phyloP scores from a whole-genome alignment of 2,888 invertebrate species.

The Spatulosminthurus flaviceps region DNA sequence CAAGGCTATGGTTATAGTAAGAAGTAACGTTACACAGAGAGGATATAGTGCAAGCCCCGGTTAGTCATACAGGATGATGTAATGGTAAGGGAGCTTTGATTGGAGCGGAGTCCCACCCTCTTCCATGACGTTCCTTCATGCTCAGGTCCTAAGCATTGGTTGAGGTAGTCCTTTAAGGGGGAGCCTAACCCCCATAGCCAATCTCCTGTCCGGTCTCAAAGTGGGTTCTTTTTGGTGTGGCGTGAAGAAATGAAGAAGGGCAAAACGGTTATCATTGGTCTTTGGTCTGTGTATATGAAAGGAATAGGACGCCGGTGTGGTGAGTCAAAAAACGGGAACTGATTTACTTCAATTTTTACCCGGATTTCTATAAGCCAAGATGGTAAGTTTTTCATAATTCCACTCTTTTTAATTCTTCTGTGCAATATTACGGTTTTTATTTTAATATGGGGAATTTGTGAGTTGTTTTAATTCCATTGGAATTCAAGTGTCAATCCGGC shows the following conservation, averaged over 20 bases:
- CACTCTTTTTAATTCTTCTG: slow-evolving; percentile 9
- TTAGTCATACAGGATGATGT: slow-evolving; percentile 12
- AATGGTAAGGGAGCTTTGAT: background rate
- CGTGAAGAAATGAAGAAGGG: background rate
- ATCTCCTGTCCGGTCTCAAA: slow-evolving; percentile 1
- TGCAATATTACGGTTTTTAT: too few species aligned
- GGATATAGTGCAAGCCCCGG: background rate
- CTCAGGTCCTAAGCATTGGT: background rate
- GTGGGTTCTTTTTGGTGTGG: slow-evolving; percentile 26
- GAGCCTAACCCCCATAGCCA: slow-evolving; percentile 2
- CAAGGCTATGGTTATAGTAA: too few species aligned
- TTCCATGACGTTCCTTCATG: background rate
- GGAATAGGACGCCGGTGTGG: slow-evolving; percentile 16
- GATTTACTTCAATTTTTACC: background rate
- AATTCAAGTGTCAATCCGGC: too few species aligned
- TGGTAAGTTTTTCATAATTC: slow-evolving; percentile 16
- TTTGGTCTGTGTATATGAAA: slow-evolving; percentile 14
- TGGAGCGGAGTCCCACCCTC: background rate
- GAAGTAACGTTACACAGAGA: too few species aligned
- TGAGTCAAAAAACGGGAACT: slow-evolving; percentile 10
- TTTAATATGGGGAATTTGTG: too few species aligned
- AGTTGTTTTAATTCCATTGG: too few species aligned
- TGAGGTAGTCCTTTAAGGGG: background rate
- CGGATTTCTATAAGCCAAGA: slow-evolving; percentile 19
- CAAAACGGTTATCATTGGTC: slow-evolving; percentile 11